Base-by-base conservation (phyloP, 2,113 vertebrate genomes). In the Leptobrachium leishanense region DNA sequence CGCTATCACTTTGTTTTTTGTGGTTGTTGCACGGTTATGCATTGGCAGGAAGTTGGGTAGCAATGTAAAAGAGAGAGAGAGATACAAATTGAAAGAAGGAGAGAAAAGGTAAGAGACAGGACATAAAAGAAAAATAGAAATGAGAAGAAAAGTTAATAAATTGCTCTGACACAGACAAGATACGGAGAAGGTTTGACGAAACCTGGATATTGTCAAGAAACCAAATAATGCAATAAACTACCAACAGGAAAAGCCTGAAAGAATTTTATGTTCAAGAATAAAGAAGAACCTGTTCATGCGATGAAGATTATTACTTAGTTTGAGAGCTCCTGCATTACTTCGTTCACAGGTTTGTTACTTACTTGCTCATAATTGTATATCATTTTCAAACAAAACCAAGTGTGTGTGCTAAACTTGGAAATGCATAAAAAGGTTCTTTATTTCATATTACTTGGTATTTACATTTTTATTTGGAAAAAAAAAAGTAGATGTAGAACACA, bases 31-130 rank as follows among this genome's bases (percentile, higher is more conserved):
- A 74, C 39, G 62, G 53, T 64, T 68, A 54, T 68, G 42, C 12
- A 73, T 20, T 6, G 77, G 53, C 78, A 80, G 78, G 78, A 80
- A 80, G 78, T 80, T 50, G 74, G 63, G 77, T 73, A 73, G 66
- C 71, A 68, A 68, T 62, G 72, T 66, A 5, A 80, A 20, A 40
- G 13, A 80, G 31, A 40, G 6, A 68, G 46, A 74, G 42, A 62
- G 64, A 74, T 59, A 39, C 68, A 73, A 72, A 72, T 20, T 64
- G 44, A 64, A 42, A 72, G 46, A 54, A 54, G 9, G 63, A 53
- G n/a, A 44, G 64, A 13, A 55, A 55, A 65, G 75, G 7, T 20
- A 13, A 41, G 6, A 62, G 53, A 59, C n/a, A 62, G 4, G 20
- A 46, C 12, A 46, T 6, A 63, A n/a, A 40, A 69, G 75, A 77